Conservation (phyloP, 2,888 invertebrate genomes). For the Cheilosia urbana region DNA sequence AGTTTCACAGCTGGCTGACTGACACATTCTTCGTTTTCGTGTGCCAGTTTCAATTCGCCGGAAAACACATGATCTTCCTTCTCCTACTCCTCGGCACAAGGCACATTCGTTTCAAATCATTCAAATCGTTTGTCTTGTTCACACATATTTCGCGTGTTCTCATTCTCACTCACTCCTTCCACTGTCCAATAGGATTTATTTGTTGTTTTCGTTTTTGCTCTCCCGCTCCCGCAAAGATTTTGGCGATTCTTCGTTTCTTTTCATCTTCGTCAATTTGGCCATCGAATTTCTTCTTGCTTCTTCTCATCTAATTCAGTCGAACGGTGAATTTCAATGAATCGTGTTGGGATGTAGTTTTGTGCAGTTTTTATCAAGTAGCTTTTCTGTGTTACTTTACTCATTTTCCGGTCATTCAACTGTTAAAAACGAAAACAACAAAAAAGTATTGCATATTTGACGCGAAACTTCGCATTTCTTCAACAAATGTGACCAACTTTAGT, state of each 20-base stretch:
- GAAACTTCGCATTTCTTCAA: neutral
- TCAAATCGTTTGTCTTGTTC: conserved; percentile 8
- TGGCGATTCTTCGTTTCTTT: conserved; percentile 3
- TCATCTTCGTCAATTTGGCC: conserved; percentile 37
- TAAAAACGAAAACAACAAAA: neutral
- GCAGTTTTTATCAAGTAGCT: neutral
- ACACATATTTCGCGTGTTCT: conserved; percentile 2
- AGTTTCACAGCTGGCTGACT: neutral
- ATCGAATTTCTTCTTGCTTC: conserved; percentile 35
- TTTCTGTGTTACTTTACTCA: conserved; percentile 11
- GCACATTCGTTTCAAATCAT: too few relatives aligned
- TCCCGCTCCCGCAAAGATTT: conserved; percentile 34
- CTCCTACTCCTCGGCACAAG: neutral
- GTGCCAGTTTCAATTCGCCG: conserved; percentile 48
- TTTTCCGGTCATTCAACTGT: conserved; percentile 47
- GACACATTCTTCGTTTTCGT: neutral
- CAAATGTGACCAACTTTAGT: neutral
- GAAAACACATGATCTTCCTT: conserved; percentile 60
- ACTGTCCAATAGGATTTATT: conserved; percentile 26
- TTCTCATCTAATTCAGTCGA: conserved; percentile 48
- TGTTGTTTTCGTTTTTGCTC: neutral
- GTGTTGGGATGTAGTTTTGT: neutral
- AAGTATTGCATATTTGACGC: neutral
- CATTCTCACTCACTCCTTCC: neutral
- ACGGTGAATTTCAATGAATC: conserved; percentile 59